Conservation (phyloP, 2,888 invertebrate species). For the Hemistola chrysoprasaria region DNA sequence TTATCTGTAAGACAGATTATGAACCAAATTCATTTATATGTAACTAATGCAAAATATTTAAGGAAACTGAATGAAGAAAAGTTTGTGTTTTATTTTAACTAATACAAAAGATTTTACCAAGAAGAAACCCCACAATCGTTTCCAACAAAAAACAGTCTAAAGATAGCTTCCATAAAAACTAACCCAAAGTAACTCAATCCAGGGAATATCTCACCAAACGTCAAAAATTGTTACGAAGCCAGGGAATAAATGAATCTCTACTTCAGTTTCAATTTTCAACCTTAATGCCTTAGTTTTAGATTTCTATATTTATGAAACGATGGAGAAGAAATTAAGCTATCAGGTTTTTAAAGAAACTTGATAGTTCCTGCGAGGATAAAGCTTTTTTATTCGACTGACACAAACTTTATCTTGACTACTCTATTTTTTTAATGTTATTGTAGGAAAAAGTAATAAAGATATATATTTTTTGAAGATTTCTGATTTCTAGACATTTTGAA, state of each 20-base stretch:
- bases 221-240: conserved; percentile 45
- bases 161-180: conserved; percentile 30
- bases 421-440: conserved; percentile 20
- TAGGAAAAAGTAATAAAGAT: background rate
- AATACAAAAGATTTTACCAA: conserved; percentile 1
- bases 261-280: background rate
- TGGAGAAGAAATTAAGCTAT: conserved; percentile 49
- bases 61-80: too few relatives aligned
- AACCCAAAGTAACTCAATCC: conserved; percentile 42
- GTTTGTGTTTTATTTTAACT: too few relatives aligned
- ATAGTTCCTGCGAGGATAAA: conserved; percentile 50
- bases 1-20: background rate
- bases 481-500: too few relatives aligned
- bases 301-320: conserved; percentile 25
- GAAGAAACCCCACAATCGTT: conserved; percentile 25
- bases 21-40: too few relatives aligned
- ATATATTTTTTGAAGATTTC: too few relatives aligned
- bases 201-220: conserved; percentile 44
- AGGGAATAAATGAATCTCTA: conserved; percentile 23
- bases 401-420: conserved; percentile 36
- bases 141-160: conserved; percentile 30
- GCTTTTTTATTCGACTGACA: conserved; percentile 44
- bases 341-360: conserved; percentile 49
- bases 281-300: conserved; percentile 3
- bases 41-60: too few relatives aligned